phyloP scores from a whole-genome alignment of 1,140 invertebrate species.

The Acromyrmex charruanus region DNA sequence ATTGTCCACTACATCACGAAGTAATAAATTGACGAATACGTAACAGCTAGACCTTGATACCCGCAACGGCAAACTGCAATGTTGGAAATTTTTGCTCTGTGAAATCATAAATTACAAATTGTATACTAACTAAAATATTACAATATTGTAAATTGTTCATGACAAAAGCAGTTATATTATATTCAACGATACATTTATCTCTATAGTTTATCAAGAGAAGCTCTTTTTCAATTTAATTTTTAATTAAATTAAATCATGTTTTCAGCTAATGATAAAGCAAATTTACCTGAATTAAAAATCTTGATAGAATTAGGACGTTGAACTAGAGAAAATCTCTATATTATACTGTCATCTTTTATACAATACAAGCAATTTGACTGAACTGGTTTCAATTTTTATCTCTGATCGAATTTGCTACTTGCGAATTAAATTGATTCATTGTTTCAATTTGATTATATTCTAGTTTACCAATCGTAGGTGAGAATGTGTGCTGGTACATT shows the following conservation, averaged over 20 bases:
- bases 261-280: not conserved
- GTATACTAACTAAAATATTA: constrained; percentile 6
- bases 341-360: not conserved
- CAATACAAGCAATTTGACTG: no score
- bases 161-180: constrained; percentile 4
- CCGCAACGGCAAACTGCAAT: constrained; percentile 21
- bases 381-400: no score
- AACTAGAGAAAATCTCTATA: not conserved
- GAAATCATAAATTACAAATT: constrained; percentile 47
- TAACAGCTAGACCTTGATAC: not conserved
- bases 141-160: constrained; percentile 35
- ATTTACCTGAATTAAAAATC: not conserved
- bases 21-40: constrained; percentile 22
- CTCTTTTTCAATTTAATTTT: not conserved
- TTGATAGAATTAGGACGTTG: not conserved
- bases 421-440: no score
- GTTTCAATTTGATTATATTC: no score
- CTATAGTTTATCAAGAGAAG: not conserved
- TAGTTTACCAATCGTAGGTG: no score
- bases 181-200: not conserved
- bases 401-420: no score
- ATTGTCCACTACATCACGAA: not conserved
- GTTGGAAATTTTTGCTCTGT: constrained; percentile 34
- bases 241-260: not conserved
- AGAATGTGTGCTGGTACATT: no score